These are phyloP conservation scores for Myzus persicae DNA, from an alignment of 1,140 invertebrate species.

Conservation along the genomic window DNA sequence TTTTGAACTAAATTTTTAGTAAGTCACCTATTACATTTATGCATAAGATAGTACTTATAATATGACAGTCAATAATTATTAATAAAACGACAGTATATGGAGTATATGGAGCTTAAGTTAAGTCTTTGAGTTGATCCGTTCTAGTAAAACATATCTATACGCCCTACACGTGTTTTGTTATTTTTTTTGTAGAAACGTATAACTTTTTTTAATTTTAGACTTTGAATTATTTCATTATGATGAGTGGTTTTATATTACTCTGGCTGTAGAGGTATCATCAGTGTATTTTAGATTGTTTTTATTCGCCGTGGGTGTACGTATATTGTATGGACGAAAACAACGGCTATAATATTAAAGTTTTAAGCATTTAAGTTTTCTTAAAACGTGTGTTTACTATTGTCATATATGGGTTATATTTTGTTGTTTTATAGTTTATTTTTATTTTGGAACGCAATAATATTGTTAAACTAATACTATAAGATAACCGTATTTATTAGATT, in stretches of 20 bases:
- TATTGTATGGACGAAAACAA: not conserved
- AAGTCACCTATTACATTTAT: not conserved
- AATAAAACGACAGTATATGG: not conserved
- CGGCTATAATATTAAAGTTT: not conserved
- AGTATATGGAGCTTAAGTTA: not conserved
- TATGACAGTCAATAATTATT: not conserved
- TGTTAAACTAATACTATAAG: not conserved
- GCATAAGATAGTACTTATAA: not conserved
- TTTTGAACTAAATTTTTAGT: not conserved
- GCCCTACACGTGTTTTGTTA: not conserved
- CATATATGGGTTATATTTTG: not conserved
- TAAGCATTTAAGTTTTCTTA: not conserved
- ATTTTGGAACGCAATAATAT: constrained; percentile 1
- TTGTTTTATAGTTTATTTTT: not conserved
- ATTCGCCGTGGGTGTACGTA: not conserved
- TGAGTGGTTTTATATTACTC: not conserved
- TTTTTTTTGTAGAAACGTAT: not conserved
- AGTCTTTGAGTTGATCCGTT: not conserved
- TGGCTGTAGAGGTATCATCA: not conserved
- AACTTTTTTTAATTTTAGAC: not conserved
- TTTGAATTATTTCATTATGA: not conserved
- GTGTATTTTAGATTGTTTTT: not conserved
- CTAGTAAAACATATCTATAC: not conserved
- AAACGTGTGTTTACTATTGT: not conserved
- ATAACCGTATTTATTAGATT: not conserved